Base-by-base conservation (phyloP, 1,140 invertebrate species). In the Bombus sibiricus region DNA sequence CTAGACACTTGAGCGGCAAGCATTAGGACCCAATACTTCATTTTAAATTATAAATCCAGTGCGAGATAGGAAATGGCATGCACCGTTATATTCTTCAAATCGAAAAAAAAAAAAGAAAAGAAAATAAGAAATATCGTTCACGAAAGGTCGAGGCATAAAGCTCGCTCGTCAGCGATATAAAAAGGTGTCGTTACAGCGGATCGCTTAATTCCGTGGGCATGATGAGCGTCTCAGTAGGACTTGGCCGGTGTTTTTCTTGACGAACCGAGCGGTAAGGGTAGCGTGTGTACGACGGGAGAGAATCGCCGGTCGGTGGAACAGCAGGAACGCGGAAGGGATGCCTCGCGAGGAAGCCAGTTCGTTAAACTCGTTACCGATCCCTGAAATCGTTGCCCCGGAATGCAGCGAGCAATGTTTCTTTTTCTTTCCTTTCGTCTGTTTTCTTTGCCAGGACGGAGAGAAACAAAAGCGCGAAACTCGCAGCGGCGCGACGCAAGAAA, bases 341-440 rank as follows among this genome's bases (percentile, higher is more conserved):
- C 41, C 59, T 83, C 77, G 80, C 41, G 72, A 43, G 68, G 83
- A 86, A 83, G 80, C 74, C 88, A 89, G 88, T 89, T 89, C 85
- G 84, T 89, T 89, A 89, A 89, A 89, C 88, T 89, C 79, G 87
- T 89, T 89, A 89, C 87, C 80, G 87, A 89, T 89, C 83, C 75
- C 80, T 89, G 87, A 86, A 88, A 88, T 82, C 75, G 59, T 73
- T 68, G 73, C 59, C 34, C 72, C 66, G 86, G 73, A 81, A 68
- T 75, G 74, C 69, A 64, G 47, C 74, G n/a, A 18, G 37, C 53
- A 53, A 32, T 81, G 76, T 80, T 81, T 72, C 73, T 81, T 62
- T 62, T 64, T 77, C 57, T 18, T 74, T 39, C 18, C 28, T 25
- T 53, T 13, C 32, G 15, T 9, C n/a, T 39, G 28, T 53, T 43